A percentile compares a stretch with the other conserved stretches of the same genome.
Evolutionary conservation across 2,797 vertebrate species (phyloP).

Genomic region (Heteromormyrus szaboi): DNA sequence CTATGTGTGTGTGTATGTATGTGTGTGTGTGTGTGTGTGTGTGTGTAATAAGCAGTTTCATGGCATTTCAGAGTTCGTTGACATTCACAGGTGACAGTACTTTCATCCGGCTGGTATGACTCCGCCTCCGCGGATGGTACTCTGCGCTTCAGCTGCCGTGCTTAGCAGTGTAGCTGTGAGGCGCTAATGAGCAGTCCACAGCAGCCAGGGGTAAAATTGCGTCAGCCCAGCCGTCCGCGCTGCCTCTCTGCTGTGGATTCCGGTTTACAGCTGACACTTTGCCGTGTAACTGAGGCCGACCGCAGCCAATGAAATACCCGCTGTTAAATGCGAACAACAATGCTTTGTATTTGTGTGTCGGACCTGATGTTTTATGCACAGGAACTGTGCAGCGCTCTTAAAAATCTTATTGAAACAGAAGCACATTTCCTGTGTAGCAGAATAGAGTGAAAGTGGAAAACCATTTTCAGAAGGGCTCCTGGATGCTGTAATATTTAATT

Average conservation of each 20-base stretch:
- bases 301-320: not conserved
- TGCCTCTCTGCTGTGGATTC: not conserved
- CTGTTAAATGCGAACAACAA: not conserved
- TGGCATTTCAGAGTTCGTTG: not conserved
- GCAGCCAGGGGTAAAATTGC: not conserved
- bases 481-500: not conserved
- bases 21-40: not conserved
- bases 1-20: not conserved
- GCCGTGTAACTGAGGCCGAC: not conserved
- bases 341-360: not conserved
- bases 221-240: not conserved
- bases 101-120: not conserved
- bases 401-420: not conserved
- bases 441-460: not conserved
- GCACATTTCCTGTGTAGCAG: not conserved
- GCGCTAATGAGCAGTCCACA: not conserved
- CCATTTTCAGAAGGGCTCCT: not conserved
- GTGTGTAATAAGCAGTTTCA: not conserved
- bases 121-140: not conserved
- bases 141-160: not conserved
- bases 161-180: not conserved
- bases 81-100: not conserved
- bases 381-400: not conserved
- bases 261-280: not conserved
- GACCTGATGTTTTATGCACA: not conserved